Evolutionary conservation across 2,888 invertebrate species (phyloP), one percentile per base, ranked within the genome.

Genomic region (Drosophila quasianomalipes): DNA sequence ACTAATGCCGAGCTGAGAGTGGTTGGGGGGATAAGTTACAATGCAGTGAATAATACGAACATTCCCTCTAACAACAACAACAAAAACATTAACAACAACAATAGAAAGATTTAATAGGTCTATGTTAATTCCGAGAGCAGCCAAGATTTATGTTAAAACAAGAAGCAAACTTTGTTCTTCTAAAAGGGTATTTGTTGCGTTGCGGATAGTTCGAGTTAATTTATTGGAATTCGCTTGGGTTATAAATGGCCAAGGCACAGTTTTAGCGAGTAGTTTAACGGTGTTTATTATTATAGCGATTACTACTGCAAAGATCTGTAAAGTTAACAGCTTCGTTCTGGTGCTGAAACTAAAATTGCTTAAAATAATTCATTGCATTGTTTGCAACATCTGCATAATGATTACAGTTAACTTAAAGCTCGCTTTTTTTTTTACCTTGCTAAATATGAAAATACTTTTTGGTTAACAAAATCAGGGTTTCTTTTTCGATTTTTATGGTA

Each of bases 41-140:
- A 85, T 83, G 77, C 64, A 76, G 74, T 83, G 89, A 86, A 85
- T 78, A 83, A 81, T 74, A 71, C 58, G 39, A 57, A 58, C 37
- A 47, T 47, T 47, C 47, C 26, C 47, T 2, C 26, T 26, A 71
- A 47, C 47, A 55, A 39, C 57, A 49, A 12, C 28, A 70, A 37
- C 39, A 51, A 49, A 47, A 47, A 10, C 35, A 35, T 44, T 57
- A 51, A 37, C 37, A 49, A 59, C 30, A 28, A 51, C 37, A 54
- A 44, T 28, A 19, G 30, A 12, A n/a, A 19, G 14, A 30, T 39
- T 22, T 49, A 57, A 2, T 12, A 44, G 14, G 37, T 28, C 26
- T 58, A 71, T 71, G 69, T 44, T 60, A 71, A 76, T 65, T 37
- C 22, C 55, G 44, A 39, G 14, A 30, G 28, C n/a, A 64, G 28